A percentile compares a stretch with the other conserved stretches of the same genome.
Evolutionary conservation across 2,888 invertebrate species (phyloP).

Genomic region (Drosophila atroscutellata): DNA sequence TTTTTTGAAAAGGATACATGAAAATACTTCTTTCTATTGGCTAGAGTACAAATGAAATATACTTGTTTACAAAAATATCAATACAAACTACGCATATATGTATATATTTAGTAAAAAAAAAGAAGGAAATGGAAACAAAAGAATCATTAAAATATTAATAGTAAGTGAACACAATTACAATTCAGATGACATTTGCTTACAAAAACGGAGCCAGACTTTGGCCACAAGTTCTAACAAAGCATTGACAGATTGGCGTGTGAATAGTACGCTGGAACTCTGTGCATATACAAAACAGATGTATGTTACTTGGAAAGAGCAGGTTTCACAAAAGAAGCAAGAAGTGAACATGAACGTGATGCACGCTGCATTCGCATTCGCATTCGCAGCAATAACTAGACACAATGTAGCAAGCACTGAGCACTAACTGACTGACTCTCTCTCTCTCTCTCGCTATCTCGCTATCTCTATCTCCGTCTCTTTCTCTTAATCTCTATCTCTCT

Average conservation of each 20-base stretch:
- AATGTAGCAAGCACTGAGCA: conserved; percentile 9
- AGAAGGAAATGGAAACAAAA: conserved; percentile 13
- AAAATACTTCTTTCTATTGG: conserved; percentile 19
- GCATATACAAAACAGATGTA: conserved; percentile 32
- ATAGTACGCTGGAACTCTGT: conserved; percentile 29
- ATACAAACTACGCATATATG: conserved; percentile 46
- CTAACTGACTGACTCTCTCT: background rate
- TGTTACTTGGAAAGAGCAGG: conserved; percentile 11
- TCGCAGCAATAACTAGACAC: background rate
- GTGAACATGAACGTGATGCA: conserved; percentile 15
- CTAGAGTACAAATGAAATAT: conserved; percentile 44
- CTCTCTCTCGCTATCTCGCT: background rate
- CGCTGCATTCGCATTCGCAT: conserved; percentile 10
- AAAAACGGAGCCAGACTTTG: conserved; percentile 40
- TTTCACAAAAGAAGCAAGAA: conserved; percentile 18
- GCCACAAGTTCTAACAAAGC: conserved; percentile 36
- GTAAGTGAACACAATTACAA: conserved; percentile 48
- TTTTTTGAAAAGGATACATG: conserved; percentile 17
- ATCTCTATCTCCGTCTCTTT: background rate
- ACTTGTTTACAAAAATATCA: conserved; percentile 61
- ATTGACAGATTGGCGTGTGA: conserved; percentile 30
- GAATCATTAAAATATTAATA: conserved; percentile 22
- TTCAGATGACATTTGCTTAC: conserved; percentile 41
- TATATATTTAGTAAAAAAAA: conserved; percentile 45
- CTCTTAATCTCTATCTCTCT: background rate